These are phyloP conservation scores for Gryllus longicercus DNA, from an alignment of 2,888 invertebrate species.

Conservation along the genomic window DNA sequence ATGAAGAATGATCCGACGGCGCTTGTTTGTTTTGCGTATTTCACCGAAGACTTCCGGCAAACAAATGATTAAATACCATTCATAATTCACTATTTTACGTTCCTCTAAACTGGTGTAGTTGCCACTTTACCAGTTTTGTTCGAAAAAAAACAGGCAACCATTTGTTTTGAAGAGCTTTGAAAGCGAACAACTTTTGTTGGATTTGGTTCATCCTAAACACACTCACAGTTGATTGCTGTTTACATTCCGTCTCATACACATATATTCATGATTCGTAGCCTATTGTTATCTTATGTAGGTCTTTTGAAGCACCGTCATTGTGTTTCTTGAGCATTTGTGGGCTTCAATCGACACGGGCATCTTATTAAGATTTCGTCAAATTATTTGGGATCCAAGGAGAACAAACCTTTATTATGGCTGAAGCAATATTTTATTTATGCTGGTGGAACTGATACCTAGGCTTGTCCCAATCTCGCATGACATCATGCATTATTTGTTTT, in stretches of 20 bases:
- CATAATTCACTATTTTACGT: not conserved
- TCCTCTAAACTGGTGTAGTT: not conserved
- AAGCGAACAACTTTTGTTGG: constrained; percentile 4
- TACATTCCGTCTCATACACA: constrained; percentile 31
- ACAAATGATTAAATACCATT: not conserved
- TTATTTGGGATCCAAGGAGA: not conserved
- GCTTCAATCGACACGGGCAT: constrained; percentile 31
- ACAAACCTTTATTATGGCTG: not conserved
- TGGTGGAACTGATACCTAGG: not conserved
- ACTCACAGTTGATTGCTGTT: constrained; percentile 29
- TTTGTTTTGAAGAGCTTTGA: not conserved
- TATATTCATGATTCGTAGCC: constrained; percentile 33
- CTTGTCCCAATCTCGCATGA: constrained; percentile 32
- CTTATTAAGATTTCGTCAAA: constrained; percentile 20
- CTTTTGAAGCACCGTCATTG: not conserved
- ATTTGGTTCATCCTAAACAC: constrained; percentile 41
- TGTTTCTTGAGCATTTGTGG: not conserved
- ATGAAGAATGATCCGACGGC: no score
- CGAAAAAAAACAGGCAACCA: not conserved
- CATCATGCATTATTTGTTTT: constrained; percentile 40
- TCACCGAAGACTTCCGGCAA: not conserved
- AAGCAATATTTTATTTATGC: not conserved
- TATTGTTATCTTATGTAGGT: constrained; percentile 25
- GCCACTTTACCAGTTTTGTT: not conserved
- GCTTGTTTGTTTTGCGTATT: no score